Evolutionary conservation across 2,888 invertebrate species (phyloP), one percentile per base, ranked within the genome.

Genomic region (Scaeva pyrastri): DNA sequence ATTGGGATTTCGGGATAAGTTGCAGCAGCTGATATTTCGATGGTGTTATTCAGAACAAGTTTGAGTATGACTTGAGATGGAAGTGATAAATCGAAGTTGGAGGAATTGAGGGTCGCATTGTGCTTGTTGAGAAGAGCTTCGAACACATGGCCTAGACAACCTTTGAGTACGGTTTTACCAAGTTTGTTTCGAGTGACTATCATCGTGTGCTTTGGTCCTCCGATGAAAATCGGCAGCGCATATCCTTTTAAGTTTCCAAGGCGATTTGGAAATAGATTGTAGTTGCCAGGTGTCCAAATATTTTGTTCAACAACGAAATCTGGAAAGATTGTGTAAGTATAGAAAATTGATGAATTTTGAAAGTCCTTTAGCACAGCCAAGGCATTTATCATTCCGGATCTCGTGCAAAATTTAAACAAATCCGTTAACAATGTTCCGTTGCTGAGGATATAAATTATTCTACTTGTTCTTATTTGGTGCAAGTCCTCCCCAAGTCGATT

Each of bases 361-460:
- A 48, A 60, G 19, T 45, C 21, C 19, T 39, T 60, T 52, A 68
- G 62, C 41, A 77, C n/a, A 16, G 77, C 72, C 12, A 77, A 45
- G 26, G 48, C 19, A 74, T 86, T 82, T 50, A 83, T 52, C 16
- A 87, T 76, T 36, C 68, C 36, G 41, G 62, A 10, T 23, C 23
- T 48, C 16, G 55, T 43, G 21, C 80, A 85, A 23, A 60, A 68
- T 43, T 21, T 36, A 0, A 70, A 77, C 26, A 80, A 64, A 2
- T 43, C 45, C 39, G 12, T 23, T 43, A 77, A 6, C 1, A 21
- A 50, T 1, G 4, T 10, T 1, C 11, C 10, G 16, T 43, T 43
- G 2, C 12, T 31, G 4, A 90, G 21, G 16, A 91, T 31, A 66
- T 91, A 90, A 4, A 91, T 68, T 2, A 90, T 84, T 21, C 89